Evolutionary conservation across 2,113 vertebrate species (phyloP), one percentile per base, ranked within the genome.

Genomic region (Crotalus helleri): DNA sequence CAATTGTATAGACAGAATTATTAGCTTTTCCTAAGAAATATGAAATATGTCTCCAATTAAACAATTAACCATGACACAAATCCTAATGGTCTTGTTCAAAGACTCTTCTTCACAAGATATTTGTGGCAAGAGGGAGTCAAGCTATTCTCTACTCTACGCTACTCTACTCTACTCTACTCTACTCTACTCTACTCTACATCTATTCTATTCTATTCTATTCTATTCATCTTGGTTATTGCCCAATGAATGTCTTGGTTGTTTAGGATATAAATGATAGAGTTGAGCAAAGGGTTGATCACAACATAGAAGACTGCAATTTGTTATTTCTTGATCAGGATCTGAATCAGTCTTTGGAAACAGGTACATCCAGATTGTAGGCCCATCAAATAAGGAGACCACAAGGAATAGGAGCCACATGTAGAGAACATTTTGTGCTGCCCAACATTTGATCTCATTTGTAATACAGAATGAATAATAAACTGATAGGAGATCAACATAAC

Each of bases 351-450:
- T 58, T 11, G 86, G 86, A 4, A 29, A 29, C 58, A 88, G 19
- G 7, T 74, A 69, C n/a, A 88, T 51, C 2, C 49, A 44, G 7
- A 53, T 87, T n/a, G 69, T 23, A 0, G 29, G 54, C 49, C 95
- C 94, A 15, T 94, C 96, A 93, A 95, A 95, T 53, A 96, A 54
- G 9, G 93, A 85, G 0, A 96, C 93, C 90, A 96, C 94, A 0
- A 87, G 91, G 51, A 96, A 44, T 95, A 96, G 19, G 95, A 96
- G 19, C 87, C 95, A 55, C 93, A 96, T 58, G 96, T 95, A 11
- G 95, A 96, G 59, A 97, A 96, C 13, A 95, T 94, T 69, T 96
- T 97, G 1, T 29, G 89, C 39, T 74, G 44, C 0, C 95, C 96
- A 11, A 92, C 86, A 1, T 49, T 17, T 0, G 95, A 94, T 10